Evolutionary conservation across 2,113 vertebrate species (phyloP).

Genomic region (Erinaceus europaeus): DNA sequence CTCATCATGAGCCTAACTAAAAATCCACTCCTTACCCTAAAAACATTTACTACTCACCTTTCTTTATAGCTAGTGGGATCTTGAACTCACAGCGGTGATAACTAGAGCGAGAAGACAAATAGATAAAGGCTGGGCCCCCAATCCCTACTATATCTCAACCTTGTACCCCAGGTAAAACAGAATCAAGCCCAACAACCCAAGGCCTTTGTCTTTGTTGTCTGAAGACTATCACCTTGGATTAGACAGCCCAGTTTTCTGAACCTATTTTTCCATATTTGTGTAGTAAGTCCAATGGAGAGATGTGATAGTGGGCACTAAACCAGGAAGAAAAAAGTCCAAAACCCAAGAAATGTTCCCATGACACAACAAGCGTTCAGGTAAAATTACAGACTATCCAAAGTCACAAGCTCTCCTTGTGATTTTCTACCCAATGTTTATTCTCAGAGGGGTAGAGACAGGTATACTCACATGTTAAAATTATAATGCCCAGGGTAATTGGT

Average conservation of each 20-base stretch:
- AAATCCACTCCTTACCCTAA: neutral
- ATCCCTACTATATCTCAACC: neutral
- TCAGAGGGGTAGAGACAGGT: neutral
- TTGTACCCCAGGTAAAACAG: slow-evolving; percentile 13
- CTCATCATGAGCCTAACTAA: neutral
- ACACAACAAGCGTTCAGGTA: slow-evolving; percentile 8
- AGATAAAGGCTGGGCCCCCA: neutral
- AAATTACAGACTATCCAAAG: neutral
- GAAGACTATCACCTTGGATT: neutral
- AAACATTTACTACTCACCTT: slow-evolving; percentile 85
- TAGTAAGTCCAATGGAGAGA: slow-evolving; percentile 34
- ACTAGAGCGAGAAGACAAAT: slow-evolving; percentile 81
- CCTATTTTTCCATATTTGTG: no score
- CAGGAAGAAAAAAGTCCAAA: neutral
- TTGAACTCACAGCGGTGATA: slow-evolving; percentile 99
- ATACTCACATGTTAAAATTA: slow-evolving; percentile 99
- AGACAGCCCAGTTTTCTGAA: slow-evolving; percentile 4
- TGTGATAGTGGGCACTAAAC: neutral
- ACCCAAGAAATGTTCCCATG: neutral
- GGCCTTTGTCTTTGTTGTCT: neutral
- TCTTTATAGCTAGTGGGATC: slow-evolving; percentile 94
- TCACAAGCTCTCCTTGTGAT: neutral
- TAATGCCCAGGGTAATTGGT: slow-evolving; percentile 99
- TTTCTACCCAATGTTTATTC: neutral
- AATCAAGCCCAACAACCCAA: neutral